Evolutionary conservation across 64 coral and sea anemone species (phyloP).

Genomic region (Acropora yongei): DNA sequence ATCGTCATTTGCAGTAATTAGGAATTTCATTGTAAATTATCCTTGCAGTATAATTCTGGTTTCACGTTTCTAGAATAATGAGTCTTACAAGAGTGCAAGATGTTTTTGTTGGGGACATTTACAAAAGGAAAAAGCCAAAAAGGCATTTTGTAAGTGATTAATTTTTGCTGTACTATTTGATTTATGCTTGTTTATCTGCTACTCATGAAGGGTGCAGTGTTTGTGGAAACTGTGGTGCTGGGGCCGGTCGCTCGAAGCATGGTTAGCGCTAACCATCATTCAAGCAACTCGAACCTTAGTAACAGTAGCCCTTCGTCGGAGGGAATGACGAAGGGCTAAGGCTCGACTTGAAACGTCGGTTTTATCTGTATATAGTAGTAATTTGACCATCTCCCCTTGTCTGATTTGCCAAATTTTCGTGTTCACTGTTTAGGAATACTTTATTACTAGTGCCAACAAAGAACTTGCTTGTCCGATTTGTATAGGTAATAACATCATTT

Average conservation of each 20-base stretch:
- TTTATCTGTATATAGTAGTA: too few species aligned
- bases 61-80: constrained; percentile 8
- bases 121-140: constrained; percentile 32
- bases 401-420: not conserved
- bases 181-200: not conserved
- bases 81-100: constrained; percentile 51
- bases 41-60: not conserved
- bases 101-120: constrained; percentile 38
- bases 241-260: too few species aligned
- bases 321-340: too few species aligned
- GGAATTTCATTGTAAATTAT: too few species aligned
- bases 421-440: not conserved
- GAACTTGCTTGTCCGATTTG: not conserved
- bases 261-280: too few species aligned
- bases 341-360: too few species aligned
- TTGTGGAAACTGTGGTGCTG: too few species aligned
- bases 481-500: too few species aligned
- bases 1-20: too few species aligned
- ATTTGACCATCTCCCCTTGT: too few species aligned
- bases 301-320: too few species aligned
- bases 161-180: not conserved
- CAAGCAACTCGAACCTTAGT: too few species aligned
- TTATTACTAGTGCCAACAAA: not conserved
- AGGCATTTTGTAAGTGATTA: constrained; percentile 54
- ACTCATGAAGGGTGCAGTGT: not conserved